Conservation (phyloP, 2,797 vertebrate species). For the Phataginus tetradactyla region DNA sequence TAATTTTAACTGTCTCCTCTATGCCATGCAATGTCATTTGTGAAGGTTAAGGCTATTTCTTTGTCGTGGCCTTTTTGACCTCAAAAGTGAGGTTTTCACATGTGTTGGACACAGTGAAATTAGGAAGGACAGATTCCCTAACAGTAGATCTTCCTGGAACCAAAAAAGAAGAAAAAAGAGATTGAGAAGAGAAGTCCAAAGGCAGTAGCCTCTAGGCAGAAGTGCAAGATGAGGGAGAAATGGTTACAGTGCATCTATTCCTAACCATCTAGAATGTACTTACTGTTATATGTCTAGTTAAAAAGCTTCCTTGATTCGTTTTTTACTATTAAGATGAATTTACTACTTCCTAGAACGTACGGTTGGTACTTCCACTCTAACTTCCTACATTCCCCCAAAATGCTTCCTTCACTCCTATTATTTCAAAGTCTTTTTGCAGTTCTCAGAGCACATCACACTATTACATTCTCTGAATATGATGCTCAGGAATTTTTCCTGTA, state of each 20-base stretch:
- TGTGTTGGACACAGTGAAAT: neutral
- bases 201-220: neutral
- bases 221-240: neutral
- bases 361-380: neutral
- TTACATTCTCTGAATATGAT: neutral
- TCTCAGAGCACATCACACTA: neutral
- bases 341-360: neutral
- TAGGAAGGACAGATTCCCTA: neutral
- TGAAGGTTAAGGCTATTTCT: neutral
- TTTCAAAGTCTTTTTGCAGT: neutral
- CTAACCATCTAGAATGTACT: neutral
- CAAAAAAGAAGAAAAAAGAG: neutral
- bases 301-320: neutral
- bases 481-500: neutral
- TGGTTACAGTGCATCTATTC: neutral
- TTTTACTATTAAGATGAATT: neutral
- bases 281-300: neutral
- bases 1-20: neutral
- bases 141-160: neutral
- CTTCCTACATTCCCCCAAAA: neutral
- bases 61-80: neutral
- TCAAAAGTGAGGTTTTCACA: neutral
- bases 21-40: neutral
- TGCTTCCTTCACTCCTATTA: neutral
- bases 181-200: neutral